Evolutionary conservation across 2,113 vertebrate genomes (phyloP), one percentile per base, ranked within the genome.

Genomic region (Nerophis ophidion): DNA sequence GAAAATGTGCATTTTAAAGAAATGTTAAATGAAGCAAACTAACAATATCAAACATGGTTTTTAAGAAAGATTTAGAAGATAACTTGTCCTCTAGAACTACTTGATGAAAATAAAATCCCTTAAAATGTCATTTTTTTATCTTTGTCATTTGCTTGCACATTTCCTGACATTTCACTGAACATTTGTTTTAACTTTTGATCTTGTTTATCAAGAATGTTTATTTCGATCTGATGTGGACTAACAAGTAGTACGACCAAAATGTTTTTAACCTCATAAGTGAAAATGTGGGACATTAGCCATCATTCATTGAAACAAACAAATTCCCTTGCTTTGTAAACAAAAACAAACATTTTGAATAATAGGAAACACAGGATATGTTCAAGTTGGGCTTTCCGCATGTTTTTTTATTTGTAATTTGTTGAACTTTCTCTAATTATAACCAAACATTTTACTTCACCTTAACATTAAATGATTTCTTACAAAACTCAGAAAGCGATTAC

Each of bases 401-500:
- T 49, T 49, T 49, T 17, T 49, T 49, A 49, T 8, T 49, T 49
- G 9, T 5, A 49, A 19, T 49, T 49, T 16, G 38, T 57, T 57
- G 9, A n/a, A 11, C 9, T 33, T 55, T 44, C 10, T 44, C 40
- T 1, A 49, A 49, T n/a, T 46, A 13, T 33, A 33, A 57, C 12
- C 1, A 26, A 12, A 36, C 16, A 19, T 38, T 57, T 53, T 1
- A 48, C 36, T 42, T 35, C 2, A 46, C 58, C 35, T 15, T 17
- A 52, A 55, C 1, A 1, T 12, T 1, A 17, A 26, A 19, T 8
- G 36, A 50, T 50, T 36, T 65, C 38, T 74, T 76, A 11, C 57
- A 62, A 66, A 79, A 74, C 48, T 6, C 14, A 17, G 13, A 54
- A 66, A 60, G 60, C 5, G 51, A 61, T 67, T 64, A 68, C 46